phyloP scores from a whole-genome alignment of 2,797 vertebrate genomes.

The Petrocephalus sullivani region DNA sequence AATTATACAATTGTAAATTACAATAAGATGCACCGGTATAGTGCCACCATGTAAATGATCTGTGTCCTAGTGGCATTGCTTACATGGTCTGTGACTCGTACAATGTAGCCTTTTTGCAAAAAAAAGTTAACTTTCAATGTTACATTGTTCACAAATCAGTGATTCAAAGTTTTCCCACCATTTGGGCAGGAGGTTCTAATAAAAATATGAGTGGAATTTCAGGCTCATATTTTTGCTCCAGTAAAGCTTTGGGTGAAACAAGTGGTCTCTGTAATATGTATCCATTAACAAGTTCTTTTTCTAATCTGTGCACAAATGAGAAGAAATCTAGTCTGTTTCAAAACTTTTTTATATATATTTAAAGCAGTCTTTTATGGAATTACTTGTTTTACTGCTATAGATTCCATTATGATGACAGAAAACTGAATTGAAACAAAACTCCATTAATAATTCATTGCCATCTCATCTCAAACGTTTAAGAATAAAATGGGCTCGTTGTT shows the following conservation, averaged over 20 bases:
- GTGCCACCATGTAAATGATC: not conserved
- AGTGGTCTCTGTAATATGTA: not conserved
- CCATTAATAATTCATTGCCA: slow-evolving; percentile 30
- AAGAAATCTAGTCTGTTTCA: slow-evolving; percentile 10
- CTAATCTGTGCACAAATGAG: not conserved
- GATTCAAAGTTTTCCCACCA: not conserved
- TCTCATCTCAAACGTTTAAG: slow-evolving; percentile 21
- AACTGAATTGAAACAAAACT: slow-evolving; percentile 32
- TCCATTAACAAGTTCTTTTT: not conserved
- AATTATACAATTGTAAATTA: not conserved
- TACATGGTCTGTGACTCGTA: not conserved
- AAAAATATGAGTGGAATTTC: slow-evolving; percentile 6
- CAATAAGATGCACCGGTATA: not conserved
- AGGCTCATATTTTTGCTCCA: not conserved
- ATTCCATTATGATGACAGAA: slow-evolving; percentile 34
- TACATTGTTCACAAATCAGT: not conserved
- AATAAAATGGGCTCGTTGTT: slow-evolving; percentile 58
- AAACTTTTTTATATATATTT: not conserved
- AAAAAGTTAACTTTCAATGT: not conserved
- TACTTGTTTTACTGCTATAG: not conserved
- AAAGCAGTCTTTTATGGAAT: slow-evolving; percentile 15
- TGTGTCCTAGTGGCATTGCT: not conserved
- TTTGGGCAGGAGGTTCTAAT: not conserved
- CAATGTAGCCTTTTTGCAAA: not conserved
- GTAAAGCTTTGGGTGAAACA: not conserved